These are phyloP conservation scores for Neocrepidodera transversa DNA, from an alignment of 2,888 invertebrate genomes.

Conservation along the genomic window DNA sequence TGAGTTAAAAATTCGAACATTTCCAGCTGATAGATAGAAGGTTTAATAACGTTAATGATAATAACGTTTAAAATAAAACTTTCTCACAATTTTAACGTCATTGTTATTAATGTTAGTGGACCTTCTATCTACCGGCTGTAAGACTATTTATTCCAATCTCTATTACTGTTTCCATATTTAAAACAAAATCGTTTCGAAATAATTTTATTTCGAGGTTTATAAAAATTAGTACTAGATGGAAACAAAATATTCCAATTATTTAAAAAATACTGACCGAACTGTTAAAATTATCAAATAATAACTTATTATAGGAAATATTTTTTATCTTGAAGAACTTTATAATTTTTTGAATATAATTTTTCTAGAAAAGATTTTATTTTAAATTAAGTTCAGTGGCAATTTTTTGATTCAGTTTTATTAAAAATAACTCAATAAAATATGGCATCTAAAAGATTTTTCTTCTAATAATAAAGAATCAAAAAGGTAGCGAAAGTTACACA, in stretches of 20 bases:
- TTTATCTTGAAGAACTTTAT: conserved; percentile 8
- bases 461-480: conserved; percentile 33
- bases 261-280: conserved; percentile 45
- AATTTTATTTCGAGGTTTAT: too few relatives aligned
- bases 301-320: conserved; percentile 27
- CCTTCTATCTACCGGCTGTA: too few relatives aligned
- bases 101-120: too few relatives aligned
- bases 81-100: too few relatives aligned
- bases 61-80: too few relatives aligned
- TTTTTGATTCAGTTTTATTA: conserved; percentile 34
- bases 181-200: too few relatives aligned
- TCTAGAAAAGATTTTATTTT: not conserved
- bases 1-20: too few relatives aligned
- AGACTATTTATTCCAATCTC: too few relatives aligned
- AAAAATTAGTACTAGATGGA: conserved; percentile 35
- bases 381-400: conserved; percentile 33
- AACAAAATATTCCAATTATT: too few relatives aligned
- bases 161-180: too few relatives aligned
- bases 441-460: conserved; percentile 39
- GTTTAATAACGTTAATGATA: too few relatives aligned
- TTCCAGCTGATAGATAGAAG: too few relatives aligned
- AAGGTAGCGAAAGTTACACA: conserved; percentile 34
- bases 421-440: conserved; percentile 36
- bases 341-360: not conserved
- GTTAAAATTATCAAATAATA: conserved; percentile 33